Percentiles rank a stretch among this genome's conserved stretches.
Conservation (phyloP, 2,888 invertebrate species). For the Zelleria hepariella region DNA sequence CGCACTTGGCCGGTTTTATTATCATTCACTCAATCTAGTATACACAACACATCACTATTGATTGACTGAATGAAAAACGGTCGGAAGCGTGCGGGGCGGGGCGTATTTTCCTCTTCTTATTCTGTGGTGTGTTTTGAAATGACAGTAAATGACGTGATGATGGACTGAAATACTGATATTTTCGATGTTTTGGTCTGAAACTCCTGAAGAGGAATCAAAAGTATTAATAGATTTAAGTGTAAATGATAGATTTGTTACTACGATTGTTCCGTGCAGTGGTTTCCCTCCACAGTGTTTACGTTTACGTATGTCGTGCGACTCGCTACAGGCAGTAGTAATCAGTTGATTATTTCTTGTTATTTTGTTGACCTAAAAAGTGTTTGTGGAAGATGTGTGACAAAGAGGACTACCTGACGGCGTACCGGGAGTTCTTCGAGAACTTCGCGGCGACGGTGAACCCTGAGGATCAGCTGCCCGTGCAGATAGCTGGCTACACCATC, state of each 20-base stretch:
- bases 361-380: not conserved
- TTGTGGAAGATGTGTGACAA: conserved; percentile 64
- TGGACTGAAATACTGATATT: conserved; percentile 1
- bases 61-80: too few relatives aligned
- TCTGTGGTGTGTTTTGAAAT: conserved; percentile 2
- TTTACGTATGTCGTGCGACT: not conserved
- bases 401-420: conserved; percentile 78
- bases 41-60: not conserved
- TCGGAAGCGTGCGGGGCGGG: too few relatives aligned
- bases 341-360: not conserved
- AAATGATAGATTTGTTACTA: not conserved
- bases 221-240: conserved; percentile 3
- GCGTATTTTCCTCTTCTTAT: too few relatives aligned
- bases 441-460: conserved; percentile 79
- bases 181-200: conserved; percentile 4
- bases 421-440: conserved; percentile 80
- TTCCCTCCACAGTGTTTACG: not conserved
- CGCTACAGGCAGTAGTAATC: not conserved
- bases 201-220: not conserved
- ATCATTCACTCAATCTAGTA: not conserved
- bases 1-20: too few relatives aligned
- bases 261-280: not conserved
- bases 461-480: conserved; percentile 81
- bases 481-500: conserved; percentile 78
- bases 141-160: conserved; percentile 1